Base-by-base conservation (phyloP, 2,888 invertebrate species). In the Gordius sp. region DNA sequence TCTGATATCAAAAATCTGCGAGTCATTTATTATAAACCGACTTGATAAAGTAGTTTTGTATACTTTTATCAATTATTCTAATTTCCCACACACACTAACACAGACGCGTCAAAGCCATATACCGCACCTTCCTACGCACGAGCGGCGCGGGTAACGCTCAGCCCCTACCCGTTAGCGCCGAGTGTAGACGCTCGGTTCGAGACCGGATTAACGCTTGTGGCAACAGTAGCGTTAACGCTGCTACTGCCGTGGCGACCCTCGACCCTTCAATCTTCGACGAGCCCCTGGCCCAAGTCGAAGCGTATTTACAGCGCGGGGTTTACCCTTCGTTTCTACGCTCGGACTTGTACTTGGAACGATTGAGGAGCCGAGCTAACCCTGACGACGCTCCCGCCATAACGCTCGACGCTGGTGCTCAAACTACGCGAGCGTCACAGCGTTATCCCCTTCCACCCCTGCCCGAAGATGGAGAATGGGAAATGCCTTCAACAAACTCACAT, bases 301-400 rank as follows among this genome's bases (percentile, higher is more conserved):
- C 77, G 47, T 77, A 80, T 59, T 83, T 89, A 68, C 79, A 79
- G 61, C 79, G 80, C 68, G 80, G 82, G 60, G 81, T 82, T 60
- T 89, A 89, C 73, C 82, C 81, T 59, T 80, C 82, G 70, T 91
- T 91, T 72, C 76, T 91, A 62, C 80, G 80, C 64, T 86, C 86
- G 64, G 86, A 87, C 65, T 77, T 82, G 70, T 89, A 87, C 75
- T 78, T 87, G 59, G 65, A 69, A 60, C 67, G 69, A 64, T 65
- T 70, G 56, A 62, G 61, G 41, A 54, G 41, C 33, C n/a, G n/a
- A n/a, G n/a, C n/a, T n/a, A n/a, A n/a, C n/a, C n/a, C n/a, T n/a
- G n/a, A n/a, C 56, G 2, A 56, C 56, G 2, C 18, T 56, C 28
- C 27, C 23, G 16, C 56, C 56, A 2, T 24, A 33, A 4, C 56